Percentiles rank a stretch among this genome's conserved stretches.
phyloP scores from a whole-genome alignment of 2,113 vertebrate genomes.

The Emberiza fucata region DNA sequence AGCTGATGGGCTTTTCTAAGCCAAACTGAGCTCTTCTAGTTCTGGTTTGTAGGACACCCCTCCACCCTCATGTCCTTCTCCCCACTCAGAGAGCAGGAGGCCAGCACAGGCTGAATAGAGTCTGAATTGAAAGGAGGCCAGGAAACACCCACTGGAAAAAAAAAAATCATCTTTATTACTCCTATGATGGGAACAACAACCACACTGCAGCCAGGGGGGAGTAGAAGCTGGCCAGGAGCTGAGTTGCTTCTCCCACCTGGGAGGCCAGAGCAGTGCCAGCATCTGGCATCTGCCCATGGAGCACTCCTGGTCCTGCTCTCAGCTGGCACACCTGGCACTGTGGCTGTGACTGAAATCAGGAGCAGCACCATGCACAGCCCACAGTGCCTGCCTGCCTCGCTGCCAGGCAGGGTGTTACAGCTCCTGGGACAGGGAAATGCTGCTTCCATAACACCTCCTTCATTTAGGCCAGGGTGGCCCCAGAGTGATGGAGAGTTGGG shows the following conservation, averaged over 20 bases:
- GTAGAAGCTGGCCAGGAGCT: background rate
- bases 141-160: background rate
- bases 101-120: background rate
- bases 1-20: background rate
- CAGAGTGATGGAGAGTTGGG: background rate
- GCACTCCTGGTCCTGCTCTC: background rate
- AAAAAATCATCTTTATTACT: conserved; percentile 5
- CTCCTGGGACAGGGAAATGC: fast-evolving
- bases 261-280: background rate
- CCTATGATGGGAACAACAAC: background rate
- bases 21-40: background rate
- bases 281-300: background rate
- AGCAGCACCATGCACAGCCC: background rate
- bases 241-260: background rate
- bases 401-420: background rate
- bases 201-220: background rate
- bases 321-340: background rate
- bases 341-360: background rate
- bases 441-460: background rate
- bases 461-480: background rate
- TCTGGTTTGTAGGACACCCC: background rate
- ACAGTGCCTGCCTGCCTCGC: background rate
- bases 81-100: background rate
- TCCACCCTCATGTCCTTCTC: fast-evolving
- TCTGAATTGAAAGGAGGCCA: background rate